Base-by-base conservation (phyloP, 1,140 invertebrate genomes). In the Cotesia typhae region DNA sequence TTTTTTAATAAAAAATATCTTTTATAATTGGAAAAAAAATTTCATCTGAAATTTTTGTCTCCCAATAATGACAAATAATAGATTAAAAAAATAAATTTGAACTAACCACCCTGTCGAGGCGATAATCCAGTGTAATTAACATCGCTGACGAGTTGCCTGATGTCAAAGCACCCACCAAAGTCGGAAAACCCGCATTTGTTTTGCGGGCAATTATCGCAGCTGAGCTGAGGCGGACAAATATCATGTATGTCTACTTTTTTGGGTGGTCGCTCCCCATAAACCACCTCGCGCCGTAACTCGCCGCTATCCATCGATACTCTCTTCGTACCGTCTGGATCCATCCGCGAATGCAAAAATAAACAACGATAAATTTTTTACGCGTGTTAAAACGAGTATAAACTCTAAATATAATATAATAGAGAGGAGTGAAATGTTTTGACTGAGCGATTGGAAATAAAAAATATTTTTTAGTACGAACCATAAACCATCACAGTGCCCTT, bases 401-500 rank as follows among this genome's bases (percentile, higher is more conserved):
- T 47, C 5, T 47, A 47, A 47, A 47, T 47, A 47, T 6, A 47
- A 47, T 47, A 47, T 4, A 6, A 47, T 1, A 7, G 10, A 7
- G 10, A 9, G 10, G 41, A 47, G 10, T 47, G 41, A 47, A 47
- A 47, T 47, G 5, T 6, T 28, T 28, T 28, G 28, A 28, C 28
- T 28, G 10, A 20, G 35, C 7, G 4, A 61, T 61, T 1, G 20
- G 10, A 12, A 12, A 61, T 28, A 61, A 61, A 61, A 28, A 61
- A 61, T 63, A 37, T 0, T n/a, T 17, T 52, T 57, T 66, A 28
- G 36, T 37, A 57, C 63, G 6, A 65, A 95, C 94, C 92, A 82
- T 90, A 89, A 37, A 95, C 83, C 35, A 89, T 90, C 74, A 96
- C 90, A 67, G 89, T 88, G n/a, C 94, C 95, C 80, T 91, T 92